Base-by-base conservation (phyloP, 2,888 invertebrate genomes). In the Agrotis ipsilon region DNA sequence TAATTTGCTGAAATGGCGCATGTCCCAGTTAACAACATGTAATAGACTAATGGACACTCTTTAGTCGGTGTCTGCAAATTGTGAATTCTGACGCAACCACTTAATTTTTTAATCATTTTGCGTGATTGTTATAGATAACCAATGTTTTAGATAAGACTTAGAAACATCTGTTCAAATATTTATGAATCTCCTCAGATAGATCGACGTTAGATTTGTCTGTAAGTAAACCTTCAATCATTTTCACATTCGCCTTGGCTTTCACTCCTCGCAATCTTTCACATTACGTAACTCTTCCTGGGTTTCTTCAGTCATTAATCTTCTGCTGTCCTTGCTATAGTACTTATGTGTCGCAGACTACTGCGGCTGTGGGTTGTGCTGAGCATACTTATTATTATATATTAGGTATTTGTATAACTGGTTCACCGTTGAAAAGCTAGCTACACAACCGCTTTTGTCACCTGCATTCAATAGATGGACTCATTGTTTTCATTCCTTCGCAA, bases 401-500 rank as follows among this genome's bases (percentile, higher is more conserved):
- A 55, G 48, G 49, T 80, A 58, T 86, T 83, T 80, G 81, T 81
- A 80, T 82, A 82, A 75, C 68, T 79, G 63, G 57, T 60, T 69
- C 55, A 75, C 62, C 67, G 75, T 81, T 80, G 68, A 81, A 84
- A 88, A 81, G 82, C 82, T 72, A 84, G 79, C 68, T 51, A 78
- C 77, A 78, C 83, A 87, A 84, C 70, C 77, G 78, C 86, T 87
- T 87, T 89, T 90, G 87, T 90, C 90, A 92, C 90, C 88, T 91
- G 90, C 88, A 79, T 81, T 86, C 85, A 85, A 88, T 89, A 88
- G 89, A 88, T 87, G 86, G 80, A 86, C 83, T 87, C 90, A 92
- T 93, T 94, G 92, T 94, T 94, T 90, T 90, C 90, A 90, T 93
- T 92, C 91, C 89, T 80, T 80, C 75, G 81, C 82, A 79, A 86